These are phyloP conservation scores for Diabrotica undecimpunctata DNA, from an alignment of 1,140 invertebrate genomes.

Conservation along the genomic window DNA sequence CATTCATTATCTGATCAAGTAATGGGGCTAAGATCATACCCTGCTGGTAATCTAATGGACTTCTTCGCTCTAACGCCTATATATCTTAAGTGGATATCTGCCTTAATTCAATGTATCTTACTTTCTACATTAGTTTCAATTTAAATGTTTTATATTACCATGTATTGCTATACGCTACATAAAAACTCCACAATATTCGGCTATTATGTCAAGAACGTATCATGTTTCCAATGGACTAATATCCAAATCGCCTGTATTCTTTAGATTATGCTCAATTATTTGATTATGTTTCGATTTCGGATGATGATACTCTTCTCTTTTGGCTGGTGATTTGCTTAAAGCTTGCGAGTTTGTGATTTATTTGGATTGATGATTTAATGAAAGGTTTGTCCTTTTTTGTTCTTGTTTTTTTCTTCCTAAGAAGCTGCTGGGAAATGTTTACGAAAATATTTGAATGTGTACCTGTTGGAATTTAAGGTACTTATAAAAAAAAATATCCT, in stretches of 20 bases:
- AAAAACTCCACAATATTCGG: too few species aligned
- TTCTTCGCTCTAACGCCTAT: too few species aligned
- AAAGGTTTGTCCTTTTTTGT: background rate
- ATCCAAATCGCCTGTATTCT: background rate
- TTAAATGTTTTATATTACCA: too few species aligned
- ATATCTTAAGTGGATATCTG: too few species aligned
- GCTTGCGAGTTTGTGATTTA: background rate
- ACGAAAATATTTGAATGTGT: background rate
- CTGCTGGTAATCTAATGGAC: too few species aligned
- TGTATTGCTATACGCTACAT: too few species aligned
- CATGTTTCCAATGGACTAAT: background rate
- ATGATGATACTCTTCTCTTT: background rate
- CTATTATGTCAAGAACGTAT: too few species aligned
- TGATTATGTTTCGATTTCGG: slow-evolving; percentile 1
- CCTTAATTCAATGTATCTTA: too few species aligned
- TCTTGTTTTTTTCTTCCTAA: background rate
- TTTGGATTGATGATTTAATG: background rate
- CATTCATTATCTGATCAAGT: too few species aligned
- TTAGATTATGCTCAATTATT: slow-evolving; percentile 3
- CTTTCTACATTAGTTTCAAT: too few species aligned
- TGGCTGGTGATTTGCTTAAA: background rate
- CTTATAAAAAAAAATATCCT: too few species aligned
- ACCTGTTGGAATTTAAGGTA: background rate
- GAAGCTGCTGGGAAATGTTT: background rate
- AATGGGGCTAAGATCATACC: too few species aligned